Base-by-base conservation (phyloP, 2,888 invertebrate genomes). In the Spodoptera exigua region DNA sequence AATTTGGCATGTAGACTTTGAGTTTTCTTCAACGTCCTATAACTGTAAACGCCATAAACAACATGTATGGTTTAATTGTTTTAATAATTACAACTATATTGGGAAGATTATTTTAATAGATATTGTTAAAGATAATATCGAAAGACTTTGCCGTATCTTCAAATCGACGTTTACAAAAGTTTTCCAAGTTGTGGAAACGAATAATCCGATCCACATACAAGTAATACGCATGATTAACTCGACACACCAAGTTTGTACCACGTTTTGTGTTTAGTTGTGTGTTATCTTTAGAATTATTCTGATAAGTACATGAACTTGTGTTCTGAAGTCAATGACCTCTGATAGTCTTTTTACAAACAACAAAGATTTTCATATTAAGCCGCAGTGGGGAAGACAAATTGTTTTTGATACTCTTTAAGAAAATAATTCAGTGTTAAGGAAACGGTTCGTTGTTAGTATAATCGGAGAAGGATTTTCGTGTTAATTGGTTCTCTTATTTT, bases 231-330 rank as follows among this genome's bases (percentile, higher is more conserved):
- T 18, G 34, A 61, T 40, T 34, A 44, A 2, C 13, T 12, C 27
- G 9, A 34, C 16, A n/a, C n/a, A 17, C n/a, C 9, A 47, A 59
- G 49, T 65, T 54, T 45, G 17, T 52, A 58, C 44, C 34, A 40
- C 39, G 35, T 35, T 57, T 62, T 17, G 40, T 10, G 43, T 37
- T 18, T 52, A 27, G 11, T 55, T 55, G 34, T 55, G 34, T 27
- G 16, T 10, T 27, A 54, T 47, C 37, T 2, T 9, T 4, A 32
- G 13, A 27, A 27, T 27, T 27, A 27, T 27, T 27, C 9, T 9
- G 27, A 27, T 18, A 47, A 16, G 17, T 57, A 10, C 4, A 16
- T 35, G n/a, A 18, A 45, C 43, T 36, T 36, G 17, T 36, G 14
- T 48, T 10, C 1, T 2, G 13, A 41, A 18, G 49, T 46, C 46